phyloP scores from a whole-genome alignment of 1,140 invertebrate species.

The Zophobas morio region DNA sequence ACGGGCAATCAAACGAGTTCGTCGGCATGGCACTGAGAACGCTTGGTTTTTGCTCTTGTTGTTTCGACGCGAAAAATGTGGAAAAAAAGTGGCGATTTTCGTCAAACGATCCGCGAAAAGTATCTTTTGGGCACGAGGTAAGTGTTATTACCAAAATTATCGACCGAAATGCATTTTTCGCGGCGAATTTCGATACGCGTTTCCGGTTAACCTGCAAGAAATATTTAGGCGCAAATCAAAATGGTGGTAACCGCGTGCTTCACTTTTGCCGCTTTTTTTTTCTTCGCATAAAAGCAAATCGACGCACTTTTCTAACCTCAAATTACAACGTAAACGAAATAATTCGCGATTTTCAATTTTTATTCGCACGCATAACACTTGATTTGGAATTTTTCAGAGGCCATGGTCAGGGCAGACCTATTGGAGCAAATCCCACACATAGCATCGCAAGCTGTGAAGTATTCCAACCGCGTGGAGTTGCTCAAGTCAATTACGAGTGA shows the following conservation, averaged over 20 bases:
- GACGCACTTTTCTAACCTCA: background rate
- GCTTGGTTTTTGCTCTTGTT: slow-evolving; percentile 54
- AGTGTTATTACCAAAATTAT: background rate
- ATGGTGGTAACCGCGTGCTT: slow-evolving; percentile 66
- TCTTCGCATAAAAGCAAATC: background rate
- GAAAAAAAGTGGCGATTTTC: slow-evolving; percentile 49
- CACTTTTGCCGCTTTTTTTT: slow-evolving; percentile 59
- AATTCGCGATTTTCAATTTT: background rate
- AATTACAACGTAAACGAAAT: background rate
- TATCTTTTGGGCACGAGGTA: background rate
- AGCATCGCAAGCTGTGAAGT: slow-evolving; percentile 59
- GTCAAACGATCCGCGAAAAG: too few relatives aligned
- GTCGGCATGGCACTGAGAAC: slow-evolving; percentile 57
- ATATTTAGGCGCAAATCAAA: slow-evolving; percentile 63
- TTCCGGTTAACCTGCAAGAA: slow-evolving; percentile 65
- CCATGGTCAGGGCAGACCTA: slow-evolving; percentile 55
- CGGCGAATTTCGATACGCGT: slow-evolving; percentile 49
- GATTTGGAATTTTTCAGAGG: slow-evolving; percentile 51
- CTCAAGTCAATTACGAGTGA: slow-evolving; percentile 61
- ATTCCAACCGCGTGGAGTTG: slow-evolving; percentile 53
- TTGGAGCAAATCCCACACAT: slow-evolving; percentile 63
- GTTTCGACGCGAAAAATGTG: slow-evolving; percentile 48
- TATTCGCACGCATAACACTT: background rate
- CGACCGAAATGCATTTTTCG: background rate
- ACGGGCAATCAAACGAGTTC: slow-evolving; percentile 56